phyloP scores from a whole-genome alignment of 2,888 invertebrate species.

The Tetrapedia diversipes region DNA sequence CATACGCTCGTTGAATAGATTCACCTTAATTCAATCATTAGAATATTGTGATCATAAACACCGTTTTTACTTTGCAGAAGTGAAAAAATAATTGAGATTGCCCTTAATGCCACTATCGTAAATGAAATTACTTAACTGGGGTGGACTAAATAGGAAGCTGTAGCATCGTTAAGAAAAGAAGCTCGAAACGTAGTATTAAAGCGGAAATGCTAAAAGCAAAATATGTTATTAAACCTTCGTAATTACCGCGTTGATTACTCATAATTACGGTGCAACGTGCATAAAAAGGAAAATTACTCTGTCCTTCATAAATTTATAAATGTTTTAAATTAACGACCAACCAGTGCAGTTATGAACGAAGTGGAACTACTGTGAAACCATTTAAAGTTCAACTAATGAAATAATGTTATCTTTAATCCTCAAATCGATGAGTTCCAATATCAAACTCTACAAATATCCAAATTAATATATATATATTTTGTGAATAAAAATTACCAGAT shows the following conservation, averaged over 20 bases:
- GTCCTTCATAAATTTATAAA: background rate
- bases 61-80: background rate
- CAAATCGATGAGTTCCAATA: too few species aligned
- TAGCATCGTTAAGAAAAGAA: constrained; percentile 25
- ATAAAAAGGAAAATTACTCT: background rate
- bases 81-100: constrained; percentile 19
- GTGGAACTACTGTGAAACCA: too few species aligned
- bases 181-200: constrained; percentile 20
- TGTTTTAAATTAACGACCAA: background rate
- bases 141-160: constrained; percentile 4
- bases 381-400: too few species aligned
- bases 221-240: constrained; percentile 19
- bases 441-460: too few species aligned
- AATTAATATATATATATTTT: too few species aligned
- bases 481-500: too few species aligned
- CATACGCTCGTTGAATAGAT: too few species aligned
- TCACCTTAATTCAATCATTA: background rate
- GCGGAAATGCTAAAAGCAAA: constrained; percentile 24
- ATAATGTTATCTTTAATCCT: too few species aligned
- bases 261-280: background rate
- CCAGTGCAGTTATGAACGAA: too few species aligned
- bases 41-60: constrained; percentile 5
- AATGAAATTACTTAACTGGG: constrained; percentile 31
- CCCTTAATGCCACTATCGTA: constrained; percentile 22
- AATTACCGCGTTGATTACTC: constrained; percentile 19